Conservation (phyloP, 2,888 invertebrate species). For the Leucania comma region DNA sequence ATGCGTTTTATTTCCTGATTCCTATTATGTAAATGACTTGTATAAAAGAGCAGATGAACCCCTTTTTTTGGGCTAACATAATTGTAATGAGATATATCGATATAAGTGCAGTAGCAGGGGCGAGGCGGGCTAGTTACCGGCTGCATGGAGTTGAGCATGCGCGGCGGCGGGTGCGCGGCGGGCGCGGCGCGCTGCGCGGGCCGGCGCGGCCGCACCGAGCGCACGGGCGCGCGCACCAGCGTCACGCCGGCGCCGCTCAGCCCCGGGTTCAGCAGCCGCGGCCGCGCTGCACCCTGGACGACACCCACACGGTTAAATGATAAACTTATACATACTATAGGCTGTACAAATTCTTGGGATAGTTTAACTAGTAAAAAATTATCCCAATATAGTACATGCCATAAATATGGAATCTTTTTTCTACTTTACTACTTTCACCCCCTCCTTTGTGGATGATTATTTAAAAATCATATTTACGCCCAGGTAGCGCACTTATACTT, state of each 20-base stretch:
- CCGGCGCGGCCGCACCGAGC: conserved; percentile 75
- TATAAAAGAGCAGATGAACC: neutral
- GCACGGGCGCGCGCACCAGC: conserved; percentile 78
- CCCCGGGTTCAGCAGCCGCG: conserved; percentile 82
- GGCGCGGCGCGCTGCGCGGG: conserved; percentile 73
- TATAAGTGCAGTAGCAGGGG: too few relatives aligned
- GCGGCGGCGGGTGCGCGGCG: conserved; percentile 64
- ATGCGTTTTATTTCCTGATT: neutral
- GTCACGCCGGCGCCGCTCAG: conserved; percentile 76
- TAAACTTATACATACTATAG: neutral
- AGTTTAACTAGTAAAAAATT: neutral
- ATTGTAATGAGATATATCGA: neutral
- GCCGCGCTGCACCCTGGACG: conserved; percentile 69
- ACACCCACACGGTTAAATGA: neutral
- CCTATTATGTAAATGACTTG: neutral
- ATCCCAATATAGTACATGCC: neutral
- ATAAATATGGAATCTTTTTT: neutral
- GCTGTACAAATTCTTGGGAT: neutral
- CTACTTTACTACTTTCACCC: too few relatives aligned
- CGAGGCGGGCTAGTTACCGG: conserved; percentile 55
- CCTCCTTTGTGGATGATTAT: too few relatives aligned
- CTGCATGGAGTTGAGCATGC: conserved; percentile 67
- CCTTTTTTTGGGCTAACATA: neutral
- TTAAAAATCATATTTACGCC: too few relatives aligned
- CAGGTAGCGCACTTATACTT: too few relatives aligned